phyloP scores from a whole-genome alignment of 1,140 invertebrate species.

The Araneus ventricosus region DNA sequence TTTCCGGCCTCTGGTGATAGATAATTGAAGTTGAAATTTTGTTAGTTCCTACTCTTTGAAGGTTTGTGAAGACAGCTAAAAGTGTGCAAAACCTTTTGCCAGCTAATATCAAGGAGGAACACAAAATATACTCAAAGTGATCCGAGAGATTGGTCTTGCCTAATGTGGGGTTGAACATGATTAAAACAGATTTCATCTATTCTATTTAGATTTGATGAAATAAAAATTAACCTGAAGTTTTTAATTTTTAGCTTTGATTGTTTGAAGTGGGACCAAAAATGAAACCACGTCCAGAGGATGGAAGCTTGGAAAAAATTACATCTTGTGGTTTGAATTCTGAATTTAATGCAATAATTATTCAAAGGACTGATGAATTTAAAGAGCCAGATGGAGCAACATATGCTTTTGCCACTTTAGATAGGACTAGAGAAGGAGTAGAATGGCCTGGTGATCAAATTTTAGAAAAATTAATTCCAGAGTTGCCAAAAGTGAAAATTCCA shows the following conservation, averaged over 20 bases:
- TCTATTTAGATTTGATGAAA: not conserved
- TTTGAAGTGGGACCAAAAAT: not conserved
- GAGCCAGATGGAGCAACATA: not conserved
- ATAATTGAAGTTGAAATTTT: no score
- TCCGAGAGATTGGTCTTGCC: no score
- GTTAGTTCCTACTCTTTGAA: no score
- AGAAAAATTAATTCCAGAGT: not conserved
- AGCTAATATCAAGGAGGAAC: no score
- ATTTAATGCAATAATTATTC: conserved; percentile 31
- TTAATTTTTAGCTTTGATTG: not conserved
- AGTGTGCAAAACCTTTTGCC: no score
- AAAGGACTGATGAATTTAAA: not conserved
- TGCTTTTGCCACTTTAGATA: conserved; percentile 14
- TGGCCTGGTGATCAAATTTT: conserved; percentile 15
- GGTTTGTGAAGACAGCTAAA: no score
- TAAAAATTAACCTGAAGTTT: not conserved
- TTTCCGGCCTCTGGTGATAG: no score
- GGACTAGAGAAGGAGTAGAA: not conserved
- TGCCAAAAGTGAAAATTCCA: not conserved
- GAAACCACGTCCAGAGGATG: not conserved
- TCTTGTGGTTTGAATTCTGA: not conserved
- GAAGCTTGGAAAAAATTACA: not conserved
- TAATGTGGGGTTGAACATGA: no score
- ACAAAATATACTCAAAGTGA: no score
- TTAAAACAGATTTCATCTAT: no score